These are phyloP conservation scores for Stigmatopora argus DNA, from an alignment of 2,113 vertebrate species.

Conservation along the genomic window DNA sequence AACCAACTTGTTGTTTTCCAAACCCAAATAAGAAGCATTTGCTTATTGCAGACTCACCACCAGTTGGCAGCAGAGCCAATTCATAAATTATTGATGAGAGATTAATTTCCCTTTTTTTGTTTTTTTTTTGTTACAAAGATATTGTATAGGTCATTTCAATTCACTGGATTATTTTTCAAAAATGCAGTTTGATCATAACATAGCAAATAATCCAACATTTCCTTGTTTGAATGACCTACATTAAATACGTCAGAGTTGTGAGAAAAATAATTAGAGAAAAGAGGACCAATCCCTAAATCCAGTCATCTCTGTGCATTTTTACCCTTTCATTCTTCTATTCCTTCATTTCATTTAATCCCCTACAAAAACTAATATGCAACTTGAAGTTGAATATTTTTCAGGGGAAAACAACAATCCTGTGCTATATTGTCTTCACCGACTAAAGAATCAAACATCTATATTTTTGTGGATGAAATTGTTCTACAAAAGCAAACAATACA, in stretches of 20 bases:
- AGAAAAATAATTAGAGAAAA: conserved; percentile 4
- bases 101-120: no score
- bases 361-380: not conserved
- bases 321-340: conserved; percentile 20
- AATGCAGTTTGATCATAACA: not conserved
- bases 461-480: not conserved
- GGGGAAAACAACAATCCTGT: not conserved
- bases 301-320: conserved; percentile 37
- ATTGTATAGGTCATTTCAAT: no score
- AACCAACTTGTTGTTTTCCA: not conserved
- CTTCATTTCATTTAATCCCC: conserved; percentile 1
- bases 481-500: not conserved
- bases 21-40: not conserved
- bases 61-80: not conserved
- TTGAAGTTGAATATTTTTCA: no score
- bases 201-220: not conserved
- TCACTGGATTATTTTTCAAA: no score
- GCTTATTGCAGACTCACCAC: not conserved
- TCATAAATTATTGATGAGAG: no score
- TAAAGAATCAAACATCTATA: not conserved
- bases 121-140: no score
- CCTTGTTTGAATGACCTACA: not conserved
- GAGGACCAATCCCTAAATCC: conserved; percentile 59
- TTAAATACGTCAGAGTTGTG: conserved; percentile 6
- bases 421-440: not conserved